Base-by-base conservation (phyloP, 2,888 invertebrate genomes). In the Pristionchus maxplancki region DNA sequence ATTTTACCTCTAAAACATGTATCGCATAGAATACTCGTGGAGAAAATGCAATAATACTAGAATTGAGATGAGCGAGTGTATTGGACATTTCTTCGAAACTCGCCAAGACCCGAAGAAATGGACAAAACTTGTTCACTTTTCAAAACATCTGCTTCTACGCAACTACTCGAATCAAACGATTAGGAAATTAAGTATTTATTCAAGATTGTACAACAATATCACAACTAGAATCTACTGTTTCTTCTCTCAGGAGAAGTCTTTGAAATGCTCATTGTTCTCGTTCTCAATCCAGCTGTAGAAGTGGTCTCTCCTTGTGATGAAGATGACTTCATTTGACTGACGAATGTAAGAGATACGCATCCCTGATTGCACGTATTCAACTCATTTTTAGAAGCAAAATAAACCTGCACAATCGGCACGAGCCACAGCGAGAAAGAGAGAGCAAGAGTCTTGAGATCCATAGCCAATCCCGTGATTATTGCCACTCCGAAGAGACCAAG, bases 371-470 rank as follows among this genome's bases (percentile, higher is more conserved):
- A 28, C 6, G 28, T 11, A 62, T 62, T 28, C 4, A 62, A 62
- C 11, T 28, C 6, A 28, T 62, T 5, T 24, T 28, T 8, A n/a
- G n/a, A n/a, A n/a, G n/a, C n/a, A n/a, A n/a, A n/a, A n/a, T 20
- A 20, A 71, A 78, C 74, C 74, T 78, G 74, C 74, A 78, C 74
- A 1, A 78, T 78, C 20, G 74, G 74, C 8, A 78, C 74, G 24
- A 78, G 74, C 74, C 74, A 78, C 44, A 78, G 74, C 5, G 74
- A 78, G 74, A 78, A 78, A 1, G 74, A 78, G 9, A 78, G 24
- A 0, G 44, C 74, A 1, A 78, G 44, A 9, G 74, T 78, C 4
- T 78, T 20, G 24, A 44, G 74, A n/a, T 78, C 74, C 74, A 78
- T 78, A 1, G 74, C 24, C 44, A 78, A 44, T n/a, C 74, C 74